These are phyloP conservation scores for Pocillopora grandis DNA, from an alignment of 92 coral and sea anemone genomes.

Conservation along the genomic window DNA sequence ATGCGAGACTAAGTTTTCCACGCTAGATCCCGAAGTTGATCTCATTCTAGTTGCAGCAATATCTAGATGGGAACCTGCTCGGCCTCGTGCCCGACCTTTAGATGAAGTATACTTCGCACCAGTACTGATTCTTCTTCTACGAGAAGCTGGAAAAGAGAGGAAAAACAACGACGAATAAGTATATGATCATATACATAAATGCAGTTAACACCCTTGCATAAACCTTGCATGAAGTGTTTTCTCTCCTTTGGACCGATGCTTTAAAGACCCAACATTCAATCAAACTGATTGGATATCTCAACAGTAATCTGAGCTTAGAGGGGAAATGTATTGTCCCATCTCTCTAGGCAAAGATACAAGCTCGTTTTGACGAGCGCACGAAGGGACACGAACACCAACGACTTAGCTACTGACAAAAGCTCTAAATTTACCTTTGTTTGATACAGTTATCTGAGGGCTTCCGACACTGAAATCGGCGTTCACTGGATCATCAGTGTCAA, in stretches of 20 bases:
- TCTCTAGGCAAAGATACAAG: no score
- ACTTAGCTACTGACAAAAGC: neutral
- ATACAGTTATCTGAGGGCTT: conserved; percentile 69
- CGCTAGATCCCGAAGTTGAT: conserved; percentile 39
- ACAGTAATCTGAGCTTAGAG: no score
- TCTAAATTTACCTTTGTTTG: conserved; percentile 64
- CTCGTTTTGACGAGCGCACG: no score
- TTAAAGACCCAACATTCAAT: no score
- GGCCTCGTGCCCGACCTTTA: conserved; percentile 35
- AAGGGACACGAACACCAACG: no score
- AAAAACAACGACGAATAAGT: neutral
- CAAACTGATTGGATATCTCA: no score
- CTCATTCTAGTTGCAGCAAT: conserved; percentile 15
- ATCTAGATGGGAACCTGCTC: conserved; percentile 23
- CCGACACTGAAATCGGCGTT: conserved; percentile 93
- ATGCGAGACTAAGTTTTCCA: conserved; percentile 27
- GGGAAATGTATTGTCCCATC: no score
- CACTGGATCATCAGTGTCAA: conserved; percentile 94
- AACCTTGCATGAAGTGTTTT: neutral
- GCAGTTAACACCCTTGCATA: neutral
- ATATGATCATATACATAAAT: neutral
- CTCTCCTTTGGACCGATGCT: no score
- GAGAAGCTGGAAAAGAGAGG: conserved; percentile 9
- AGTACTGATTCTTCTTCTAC: conserved; percentile 55
- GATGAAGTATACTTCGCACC: conserved; percentile 45